phyloP scores from a whole-genome alignment of 1,140 invertebrate genomes.

The Campoletis sonorensis region DNA sequence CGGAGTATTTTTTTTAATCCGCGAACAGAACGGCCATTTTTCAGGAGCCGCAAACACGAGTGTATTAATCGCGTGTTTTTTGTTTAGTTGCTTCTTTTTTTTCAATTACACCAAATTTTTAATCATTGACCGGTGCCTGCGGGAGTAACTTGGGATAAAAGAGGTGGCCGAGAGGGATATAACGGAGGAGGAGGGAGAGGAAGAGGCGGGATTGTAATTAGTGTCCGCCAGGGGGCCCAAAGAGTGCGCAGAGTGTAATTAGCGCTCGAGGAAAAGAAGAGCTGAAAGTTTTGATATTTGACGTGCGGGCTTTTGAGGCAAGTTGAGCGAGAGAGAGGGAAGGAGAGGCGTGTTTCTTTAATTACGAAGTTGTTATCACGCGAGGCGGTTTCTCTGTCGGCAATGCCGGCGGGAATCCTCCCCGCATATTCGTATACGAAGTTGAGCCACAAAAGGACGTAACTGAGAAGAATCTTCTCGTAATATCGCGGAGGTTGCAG shows the following conservation, averaged over 20 bases:
- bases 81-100: not conserved
- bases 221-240: slow-evolving; percentile 13
- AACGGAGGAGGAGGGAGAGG: not conserved
- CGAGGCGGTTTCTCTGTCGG: slow-evolving; percentile 29
- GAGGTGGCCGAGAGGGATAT: not conserved
- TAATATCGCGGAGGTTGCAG: not conserved
- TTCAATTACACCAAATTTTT: not conserved
- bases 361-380: slow-evolving; percentile 64
- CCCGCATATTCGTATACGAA: not conserved
- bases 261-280: slow-evolving; percentile 31
- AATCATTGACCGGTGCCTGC: not conserved
- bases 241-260: slow-evolving; percentile 25
- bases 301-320: not conserved
- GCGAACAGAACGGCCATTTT: too few species aligned
- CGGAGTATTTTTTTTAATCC: too few species aligned
- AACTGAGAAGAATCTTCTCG: not conserved
- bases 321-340: not conserved
- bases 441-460: not conserved
- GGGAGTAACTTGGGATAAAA: not conserved
- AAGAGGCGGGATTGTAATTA: slow-evolving; percentile 18
- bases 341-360: slow-evolving; percentile 61
- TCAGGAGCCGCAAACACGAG: too few species aligned
- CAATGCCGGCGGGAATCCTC: slow-evolving; percentile 7
- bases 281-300: slow-evolving; percentile 25
- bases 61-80: too few species aligned